Evolutionary conservation across 2,113 vertebrate genomes (phyloP), one percentile per base, ranked within the genome.

Genomic region (Gallinago paraguaiae): DNA sequence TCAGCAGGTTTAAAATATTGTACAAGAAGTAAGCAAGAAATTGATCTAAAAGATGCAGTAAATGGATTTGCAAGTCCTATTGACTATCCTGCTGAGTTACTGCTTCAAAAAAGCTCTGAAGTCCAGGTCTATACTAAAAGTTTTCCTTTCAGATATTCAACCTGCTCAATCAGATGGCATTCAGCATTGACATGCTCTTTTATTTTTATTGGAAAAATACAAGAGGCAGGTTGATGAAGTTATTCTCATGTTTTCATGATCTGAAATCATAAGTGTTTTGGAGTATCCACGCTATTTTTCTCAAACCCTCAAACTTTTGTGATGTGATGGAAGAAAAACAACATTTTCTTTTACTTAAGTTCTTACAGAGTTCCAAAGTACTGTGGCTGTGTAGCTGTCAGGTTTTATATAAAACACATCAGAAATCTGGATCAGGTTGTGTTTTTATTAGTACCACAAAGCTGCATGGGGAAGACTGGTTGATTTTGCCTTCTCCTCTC

Each of bases 21-120:
- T 64, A 64, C 70, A 91, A 92, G 81, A 88, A 83, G 30, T 82
- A 54, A 70, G 50, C 82, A 72, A 61, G 71, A 95, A 93, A 96
- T 90, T 63, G 75, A 92, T 94, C 64, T 95, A 76, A 93, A 93
- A 83, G 53, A 91, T 67, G 48, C 33, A 85, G 84, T 85, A 95
- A 86, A 94, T 78, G 50, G 35, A 92, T 94, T 81, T 96, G 79
- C 77, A 88, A 74, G 30, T 81, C 60, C 78, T 90, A 86, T 46
- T 92, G 90, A 92, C 61, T 75, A 43, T 30, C 57, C 48, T 88
- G 30, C 64, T 88, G 82, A 90, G 57, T 35, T 76, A 59, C 78
- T 39, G 13, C 33, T 92, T 95, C 81, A n/a, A 83, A 78, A 96
- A 82, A 81, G 17, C 39, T 91, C 63, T 65, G 19, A 91, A 91